phyloP scores from a whole-genome alignment of 2,113 vertebrate genomes.

The Phyllostomus hastatus region DNA sequence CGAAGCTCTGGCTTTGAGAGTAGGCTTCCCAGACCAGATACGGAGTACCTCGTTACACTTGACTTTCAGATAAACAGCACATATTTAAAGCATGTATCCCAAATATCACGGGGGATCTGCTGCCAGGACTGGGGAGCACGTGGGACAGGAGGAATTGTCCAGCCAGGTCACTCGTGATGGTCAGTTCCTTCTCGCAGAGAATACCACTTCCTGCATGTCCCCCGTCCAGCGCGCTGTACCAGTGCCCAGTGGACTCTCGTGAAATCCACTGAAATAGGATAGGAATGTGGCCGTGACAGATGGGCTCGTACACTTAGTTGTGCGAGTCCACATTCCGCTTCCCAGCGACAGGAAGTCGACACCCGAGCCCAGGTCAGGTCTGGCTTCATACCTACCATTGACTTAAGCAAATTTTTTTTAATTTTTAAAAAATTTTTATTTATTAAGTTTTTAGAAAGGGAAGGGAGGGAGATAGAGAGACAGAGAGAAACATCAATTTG shows the following conservation, averaged over 20 bases:
- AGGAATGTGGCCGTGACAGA: conserved; percentile 32
- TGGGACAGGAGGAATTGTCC: not conserved
- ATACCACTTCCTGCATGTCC: not conserved
- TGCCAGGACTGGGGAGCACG: not conserved
- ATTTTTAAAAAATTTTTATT: too few relatives aligned
- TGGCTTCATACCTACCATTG: not conserved
- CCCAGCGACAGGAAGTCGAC: not conserved
- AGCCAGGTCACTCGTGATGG: not conserved
- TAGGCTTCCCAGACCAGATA: not conserved
- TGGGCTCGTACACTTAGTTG: conserved; percentile 11
- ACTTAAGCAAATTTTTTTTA: too few relatives aligned
- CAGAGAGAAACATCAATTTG: too few relatives aligned
- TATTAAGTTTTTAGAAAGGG: too few relatives aligned
- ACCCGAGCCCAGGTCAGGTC: not conserved
- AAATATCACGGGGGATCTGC: not conserved
- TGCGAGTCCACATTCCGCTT: conserved; percentile 28
- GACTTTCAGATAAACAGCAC: not conserved
- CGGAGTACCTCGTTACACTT: not conserved
- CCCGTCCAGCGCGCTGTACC: not conserved
- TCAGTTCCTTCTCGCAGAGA: not conserved
- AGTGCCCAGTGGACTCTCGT: not conserved
- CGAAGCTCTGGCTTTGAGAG: not conserved
- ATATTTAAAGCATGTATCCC: not conserved
- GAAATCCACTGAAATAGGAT: conserved; percentile 1
- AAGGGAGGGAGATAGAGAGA: too few relatives aligned